Evolutionary conservation across 2,797 vertebrate species (phyloP).

Genomic region (Amblyopsis hoosieri): DNA sequence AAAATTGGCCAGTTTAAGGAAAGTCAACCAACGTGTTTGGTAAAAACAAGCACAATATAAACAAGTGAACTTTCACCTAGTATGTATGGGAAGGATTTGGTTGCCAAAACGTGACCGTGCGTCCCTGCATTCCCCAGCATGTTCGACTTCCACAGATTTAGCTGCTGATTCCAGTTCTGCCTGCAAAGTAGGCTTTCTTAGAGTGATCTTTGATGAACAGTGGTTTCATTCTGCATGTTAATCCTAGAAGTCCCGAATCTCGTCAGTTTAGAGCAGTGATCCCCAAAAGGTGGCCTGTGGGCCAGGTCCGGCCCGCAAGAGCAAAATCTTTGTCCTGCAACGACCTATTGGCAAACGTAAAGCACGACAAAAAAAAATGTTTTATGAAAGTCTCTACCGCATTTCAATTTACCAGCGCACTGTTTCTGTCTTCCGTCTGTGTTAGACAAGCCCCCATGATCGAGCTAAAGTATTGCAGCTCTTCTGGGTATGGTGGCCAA

Average conservation of each 20-base stretch:
- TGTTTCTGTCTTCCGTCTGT: too few species aligned
- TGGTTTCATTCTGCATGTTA: constrained; percentile 57
- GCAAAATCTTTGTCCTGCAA: too few species aligned
- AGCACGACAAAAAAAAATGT: too few species aligned
- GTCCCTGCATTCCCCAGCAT: constrained; percentile 20
- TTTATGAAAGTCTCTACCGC: too few species aligned
- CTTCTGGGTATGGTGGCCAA: too few species aligned
- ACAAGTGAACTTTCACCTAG: constrained; percentile 35
- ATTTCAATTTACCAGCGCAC: too few species aligned
- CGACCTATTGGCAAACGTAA: too few species aligned
- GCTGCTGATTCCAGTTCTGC: constrained; percentile 42
- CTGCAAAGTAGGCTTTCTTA: constrained; percentile 20
- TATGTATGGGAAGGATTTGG: constrained; percentile 34
- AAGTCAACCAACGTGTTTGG: constrained; percentile 14
- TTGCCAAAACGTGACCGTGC: constrained; percentile 34
- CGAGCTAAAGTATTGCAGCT: too few species aligned
- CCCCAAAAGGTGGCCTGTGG: too few species aligned
- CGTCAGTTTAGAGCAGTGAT: constrained; percentile 31
- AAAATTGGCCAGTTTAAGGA: constrained; percentile 40
- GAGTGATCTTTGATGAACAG: constrained; percentile 34
- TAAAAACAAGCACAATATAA: constrained; percentile 22
- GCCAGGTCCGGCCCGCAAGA: too few species aligned
- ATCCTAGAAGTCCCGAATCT: constrained; percentile 44
- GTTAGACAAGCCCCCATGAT: too few species aligned
- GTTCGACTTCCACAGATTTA: constrained; percentile 19